Percentiles rank a stretch among this genome's conserved stretches.
Evolutionary conservation across 1,140 invertebrate genomes (phyloP).

Genomic region (Drosophila cardini): DNA sequence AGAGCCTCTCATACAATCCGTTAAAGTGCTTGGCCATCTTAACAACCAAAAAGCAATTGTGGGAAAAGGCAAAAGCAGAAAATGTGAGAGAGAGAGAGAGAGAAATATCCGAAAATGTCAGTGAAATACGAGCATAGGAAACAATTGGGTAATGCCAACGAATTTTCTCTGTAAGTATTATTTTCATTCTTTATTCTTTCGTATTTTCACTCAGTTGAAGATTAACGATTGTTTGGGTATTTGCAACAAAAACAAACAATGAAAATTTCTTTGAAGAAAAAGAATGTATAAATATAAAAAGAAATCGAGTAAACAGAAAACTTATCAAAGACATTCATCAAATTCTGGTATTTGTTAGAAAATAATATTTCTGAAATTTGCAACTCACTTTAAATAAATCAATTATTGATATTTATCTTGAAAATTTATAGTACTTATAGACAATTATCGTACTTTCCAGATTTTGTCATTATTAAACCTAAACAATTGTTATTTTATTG

Average conservation of each 20-base stretch:
- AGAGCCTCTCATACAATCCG: constrained; percentile 28
- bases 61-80: background rate
- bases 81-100: background rate
- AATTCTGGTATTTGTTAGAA: constrained; percentile 17
- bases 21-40: constrained; percentile 27
- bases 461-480: no score
- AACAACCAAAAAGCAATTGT: constrained; percentile 23
- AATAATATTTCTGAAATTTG: constrained; percentile 4
- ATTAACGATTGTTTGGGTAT: constrained; percentile 34
- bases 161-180: constrained; percentile 24
- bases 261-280: constrained; percentile 2
- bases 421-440: no score
- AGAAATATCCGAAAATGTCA: constrained; percentile 25
- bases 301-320: background rate
- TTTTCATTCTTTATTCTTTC: background rate
- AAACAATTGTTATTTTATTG: background rate
- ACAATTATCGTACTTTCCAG: no score
- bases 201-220: constrained; percentile 8
- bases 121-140: constrained; percentile 43
- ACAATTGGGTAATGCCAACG: constrained; percentile 19
- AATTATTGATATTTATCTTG: no score
- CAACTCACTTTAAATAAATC: constrained; percentile 15
- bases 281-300: background rate
- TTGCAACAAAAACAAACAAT: constrained; percentile 4
- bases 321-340: constrained; percentile 25